These are phyloP conservation scores for Adelphocoris suturalis DNA, from an alignment of 2,888 invertebrate genomes.

Conservation along the genomic window DNA sequence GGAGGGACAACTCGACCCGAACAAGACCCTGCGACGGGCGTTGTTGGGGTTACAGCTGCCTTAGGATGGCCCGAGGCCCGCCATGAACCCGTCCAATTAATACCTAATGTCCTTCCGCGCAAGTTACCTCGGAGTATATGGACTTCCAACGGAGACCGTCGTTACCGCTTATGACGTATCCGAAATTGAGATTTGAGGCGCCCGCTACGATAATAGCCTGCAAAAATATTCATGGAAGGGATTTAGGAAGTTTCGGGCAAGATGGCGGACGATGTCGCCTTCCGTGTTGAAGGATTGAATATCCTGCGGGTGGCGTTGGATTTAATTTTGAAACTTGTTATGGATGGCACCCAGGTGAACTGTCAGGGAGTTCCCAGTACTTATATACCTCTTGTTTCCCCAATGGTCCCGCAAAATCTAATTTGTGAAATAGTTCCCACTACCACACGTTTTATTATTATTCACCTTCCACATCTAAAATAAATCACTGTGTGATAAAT, in stretches of 20 bases:
- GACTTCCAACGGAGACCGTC: not conserved
- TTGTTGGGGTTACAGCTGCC: not conserved
- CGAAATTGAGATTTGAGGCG: not conserved
- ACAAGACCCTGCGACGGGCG: not conserved
- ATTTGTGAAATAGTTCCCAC: too few species aligned
- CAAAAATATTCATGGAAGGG: constrained; percentile 18
- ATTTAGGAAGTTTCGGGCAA: constrained; percentile 10
- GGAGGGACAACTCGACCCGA: constrained; percentile 4
- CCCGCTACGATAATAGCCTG: not conserved
- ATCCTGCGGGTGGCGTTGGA: too few species aligned
- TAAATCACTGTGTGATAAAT: too few species aligned
- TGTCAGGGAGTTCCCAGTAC: too few species aligned
- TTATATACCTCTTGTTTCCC: too few species aligned
- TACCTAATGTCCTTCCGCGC: not conserved
- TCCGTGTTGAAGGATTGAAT: too few species aligned
- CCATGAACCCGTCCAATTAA: not conserved
- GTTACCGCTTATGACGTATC: not conserved
- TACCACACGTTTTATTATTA: too few species aligned
- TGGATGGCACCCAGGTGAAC: too few species aligned
- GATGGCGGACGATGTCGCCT: not conserved
- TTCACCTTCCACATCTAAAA: too few species aligned
- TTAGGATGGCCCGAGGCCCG: not conserved
- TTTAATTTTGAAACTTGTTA: too few species aligned
- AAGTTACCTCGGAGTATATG: not conserved
- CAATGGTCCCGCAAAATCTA: too few species aligned